Percentiles rank a stretch among this genome's conserved stretches.
These are phyloP conservation scores for Mechanitis messenoides DNA, from an alignment of 2,888 invertebrate species.

Conservation along the genomic window DNA sequence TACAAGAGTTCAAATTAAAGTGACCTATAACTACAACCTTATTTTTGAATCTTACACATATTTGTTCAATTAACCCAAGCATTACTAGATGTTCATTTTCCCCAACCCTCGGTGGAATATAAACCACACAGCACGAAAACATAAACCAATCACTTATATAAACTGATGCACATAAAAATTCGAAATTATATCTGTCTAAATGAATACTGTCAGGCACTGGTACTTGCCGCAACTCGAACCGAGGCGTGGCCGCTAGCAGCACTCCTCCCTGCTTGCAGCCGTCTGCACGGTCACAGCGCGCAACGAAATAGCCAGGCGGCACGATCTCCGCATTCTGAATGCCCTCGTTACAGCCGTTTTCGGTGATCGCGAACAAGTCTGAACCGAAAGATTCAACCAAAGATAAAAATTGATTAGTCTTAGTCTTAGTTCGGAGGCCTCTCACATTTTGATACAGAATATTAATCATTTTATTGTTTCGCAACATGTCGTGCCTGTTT, in stretches of 20 bases:
- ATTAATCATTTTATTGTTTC: conserved; percentile 12
- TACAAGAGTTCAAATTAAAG: conserved; percentile 23
- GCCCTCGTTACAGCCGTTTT: conserved; percentile 28
- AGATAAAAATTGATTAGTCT: conserved; percentile 15
- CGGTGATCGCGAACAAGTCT: conserved; percentile 32
- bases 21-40: conserved; percentile 20
- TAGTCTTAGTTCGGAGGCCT: conserved; percentile 15
- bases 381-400: conserved; percentile 13
- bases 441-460: conserved; percentile 18
- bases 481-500: conserved; percentile 9
- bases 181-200: conserved; percentile 24
- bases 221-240: conserved; percentile 21
- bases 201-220: conserved; percentile 9
- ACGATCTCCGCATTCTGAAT: conserved; percentile 27
- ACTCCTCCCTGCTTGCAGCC: conserved; percentile 25
- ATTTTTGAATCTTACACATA: conserved; percentile 14
- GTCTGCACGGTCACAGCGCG: conserved; percentile 28
- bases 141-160: conserved; percentile 19
- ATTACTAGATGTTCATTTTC: conserved; percentile 21
- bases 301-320: conserved; percentile 20
- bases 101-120: conserved; percentile 27
- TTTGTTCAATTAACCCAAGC: conserved; percentile 26
- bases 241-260: conserved; percentile 17
- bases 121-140: conserved; percentile 28
- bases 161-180: conserved; percentile 26